Conservation (phyloP, 2,113 vertebrate genomes). For the Coptodon rendalli region DNA sequence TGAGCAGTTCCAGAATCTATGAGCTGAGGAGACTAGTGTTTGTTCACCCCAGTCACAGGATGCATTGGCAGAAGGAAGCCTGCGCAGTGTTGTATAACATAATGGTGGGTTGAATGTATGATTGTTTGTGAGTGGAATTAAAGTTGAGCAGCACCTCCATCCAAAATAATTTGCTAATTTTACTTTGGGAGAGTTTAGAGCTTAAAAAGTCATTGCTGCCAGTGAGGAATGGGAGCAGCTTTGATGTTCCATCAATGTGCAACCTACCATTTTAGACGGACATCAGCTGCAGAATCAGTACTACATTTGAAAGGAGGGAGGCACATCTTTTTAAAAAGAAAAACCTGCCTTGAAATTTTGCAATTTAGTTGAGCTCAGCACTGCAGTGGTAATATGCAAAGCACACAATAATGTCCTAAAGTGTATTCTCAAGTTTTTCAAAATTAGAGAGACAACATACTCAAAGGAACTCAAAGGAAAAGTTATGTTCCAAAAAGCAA, state of each 20-base stretch:
- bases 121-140: neutral
- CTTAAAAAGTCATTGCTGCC: neutral
- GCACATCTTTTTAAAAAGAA: neutral
- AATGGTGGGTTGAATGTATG: neutral
- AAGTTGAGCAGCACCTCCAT: neutral
- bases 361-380: neutral
- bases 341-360: neutral
- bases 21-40: no score
- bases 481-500: neutral
- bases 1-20: no score
- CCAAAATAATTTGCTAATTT: neutral
- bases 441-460: neutral
- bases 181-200: neutral
- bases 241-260: neutral
- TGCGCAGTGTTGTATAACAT: no score
- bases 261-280: neutral
- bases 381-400: neutral
- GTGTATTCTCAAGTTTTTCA: neutral
- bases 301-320: neutral
- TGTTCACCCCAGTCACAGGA: no score
- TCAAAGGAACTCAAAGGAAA: neutral
- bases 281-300: neutral
- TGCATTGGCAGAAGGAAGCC: no score
- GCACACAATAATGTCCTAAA: neutral
- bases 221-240: neutral